Percentiles rank a stretch among this genome's conserved stretches.
These are phyloP conservation scores for Ibycter americanus DNA, from an alignment of 2,797 vertebrate species.

Conservation along the genomic window DNA sequence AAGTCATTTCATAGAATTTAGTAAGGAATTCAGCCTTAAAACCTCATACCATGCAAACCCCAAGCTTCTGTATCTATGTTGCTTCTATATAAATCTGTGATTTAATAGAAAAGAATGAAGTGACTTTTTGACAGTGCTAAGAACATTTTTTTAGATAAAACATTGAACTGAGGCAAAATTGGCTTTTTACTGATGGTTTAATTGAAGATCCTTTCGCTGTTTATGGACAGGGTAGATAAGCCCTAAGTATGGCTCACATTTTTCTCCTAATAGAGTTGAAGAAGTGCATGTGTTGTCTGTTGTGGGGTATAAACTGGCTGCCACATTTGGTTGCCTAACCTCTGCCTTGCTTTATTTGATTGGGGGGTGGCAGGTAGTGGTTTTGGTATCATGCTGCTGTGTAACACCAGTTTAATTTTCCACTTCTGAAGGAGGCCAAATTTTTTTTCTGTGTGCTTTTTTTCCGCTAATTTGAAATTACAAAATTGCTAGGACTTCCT, in stretches of 20 bases:
- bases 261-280: background rate
- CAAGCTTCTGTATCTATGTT: background rate
- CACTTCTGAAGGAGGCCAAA: background rate
- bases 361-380: accelerated
- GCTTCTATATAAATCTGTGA: background rate
- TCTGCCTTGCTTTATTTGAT: background rate
- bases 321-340: background rate
- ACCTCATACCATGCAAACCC: background rate
- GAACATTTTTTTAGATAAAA: background rate
- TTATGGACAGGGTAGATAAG: background rate
- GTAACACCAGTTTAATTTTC: background rate
- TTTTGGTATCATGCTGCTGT: background rate
- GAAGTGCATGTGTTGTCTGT: background rate
- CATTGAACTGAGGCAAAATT: background rate
- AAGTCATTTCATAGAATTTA: background rate
- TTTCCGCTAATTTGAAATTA: background rate
- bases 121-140: background rate
- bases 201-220: background rate
- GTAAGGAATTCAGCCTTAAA: background rate
- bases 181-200: background rate
- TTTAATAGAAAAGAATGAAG: background rate
- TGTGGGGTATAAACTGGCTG: background rate
- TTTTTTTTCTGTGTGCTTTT: background rate
- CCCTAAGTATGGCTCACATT: background rate
- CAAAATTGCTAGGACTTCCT: background rate